Evolutionary conservation across 2,113 vertebrate genomes (phyloP), one percentile per base, ranked within the genome.

Genomic region (Epinephelus fuscoguttatus): DNA sequence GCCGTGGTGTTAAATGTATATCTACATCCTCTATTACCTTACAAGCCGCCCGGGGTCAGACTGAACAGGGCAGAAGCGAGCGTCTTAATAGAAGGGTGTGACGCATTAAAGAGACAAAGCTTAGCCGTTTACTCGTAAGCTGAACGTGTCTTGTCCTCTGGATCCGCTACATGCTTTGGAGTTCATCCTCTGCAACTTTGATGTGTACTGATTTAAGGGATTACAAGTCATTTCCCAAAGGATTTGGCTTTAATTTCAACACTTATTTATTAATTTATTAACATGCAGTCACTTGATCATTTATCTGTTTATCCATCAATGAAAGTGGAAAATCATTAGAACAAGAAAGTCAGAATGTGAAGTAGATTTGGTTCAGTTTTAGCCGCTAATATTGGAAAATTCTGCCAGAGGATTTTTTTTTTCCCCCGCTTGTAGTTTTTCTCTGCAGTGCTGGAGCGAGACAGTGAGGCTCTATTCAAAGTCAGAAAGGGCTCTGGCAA

Each of bases 401-500:
- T 72, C 52, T 23, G n/a, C 42, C 42, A 9, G 27, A 68, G 60
- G 18, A 53, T 62, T 78, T 64, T 61, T 55, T 50, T 14, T 25
- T 8, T 7, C 13, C 6, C 50, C 37, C 17, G 17, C n/a, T 72
- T 56, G 37, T 18, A 4, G 49, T 52, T n/a, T 25, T 33, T 45
- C 66, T 68, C 70, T 42, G 87, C 75, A 67, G 78, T 79, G 67
- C 27, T 68, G 72, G 66, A 70, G 63, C 45, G 59, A 90, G 73
- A 85, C 89, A 78, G 82, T 27, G 56, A 63, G 37, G 56, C 78
- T 84, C 50, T 42, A 81, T 84, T 86, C 81, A 92, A 86, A 92
- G 92, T 91, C 84, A 68, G 83, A 89, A 84, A 60, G 57, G 81
- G 74, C 74, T 91, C 83, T 70, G 75, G 84, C 89, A 91, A 92